These are phyloP conservation scores for Hipparchia semele DNA, from an alignment of 2,888 invertebrate species.

Conservation along the genomic window DNA sequence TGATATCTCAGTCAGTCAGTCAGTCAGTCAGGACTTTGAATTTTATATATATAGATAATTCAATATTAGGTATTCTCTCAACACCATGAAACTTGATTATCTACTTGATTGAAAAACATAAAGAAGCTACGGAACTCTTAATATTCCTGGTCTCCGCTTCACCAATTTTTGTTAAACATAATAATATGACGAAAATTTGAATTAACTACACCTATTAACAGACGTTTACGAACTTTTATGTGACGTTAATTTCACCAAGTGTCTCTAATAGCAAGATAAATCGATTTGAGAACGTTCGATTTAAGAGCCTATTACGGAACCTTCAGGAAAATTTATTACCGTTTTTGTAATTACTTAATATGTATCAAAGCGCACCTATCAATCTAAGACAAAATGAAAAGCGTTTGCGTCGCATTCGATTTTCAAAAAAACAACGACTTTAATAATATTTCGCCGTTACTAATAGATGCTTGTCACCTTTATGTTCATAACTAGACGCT, in stretches of 20 bases:
- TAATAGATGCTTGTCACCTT: background rate
- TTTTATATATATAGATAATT: no score
- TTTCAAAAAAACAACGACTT: background rate
- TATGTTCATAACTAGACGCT: background rate
- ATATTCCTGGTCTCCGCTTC: background rate
- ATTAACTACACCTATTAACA: slow-evolving; percentile 61
- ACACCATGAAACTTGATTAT: no score
- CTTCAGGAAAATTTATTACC: slow-evolving; percentile 31
- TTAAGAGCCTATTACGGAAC: slow-evolving; percentile 32
- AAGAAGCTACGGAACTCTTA: slow-evolving; percentile 4
- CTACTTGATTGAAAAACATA: no score
- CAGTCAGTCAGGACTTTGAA: no score
- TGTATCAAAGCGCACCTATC: slow-evolving; percentile 21
- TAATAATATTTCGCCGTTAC: background rate
- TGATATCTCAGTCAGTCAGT: no score
- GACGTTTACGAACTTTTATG: slow-evolving; percentile 46
- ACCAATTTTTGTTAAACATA: slow-evolving; percentile 48
- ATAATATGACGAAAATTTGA: slow-evolving; percentile 59
- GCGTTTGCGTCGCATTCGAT: background rate
- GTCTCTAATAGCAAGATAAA: slow-evolving; percentile 42
- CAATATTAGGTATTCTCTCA: no score
- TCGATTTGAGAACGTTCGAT: slow-evolving; percentile 38
- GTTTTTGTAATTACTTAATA: slow-evolving; percentile 32
- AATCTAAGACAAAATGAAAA: slow-evolving; percentile 6
- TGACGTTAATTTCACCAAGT: slow-evolving; percentile 41